Evolutionary conservation across 2,797 vertebrate genomes (phyloP), one percentile per base, ranked within the genome.

Genomic region (Sphenopsis melanotis): DNA sequence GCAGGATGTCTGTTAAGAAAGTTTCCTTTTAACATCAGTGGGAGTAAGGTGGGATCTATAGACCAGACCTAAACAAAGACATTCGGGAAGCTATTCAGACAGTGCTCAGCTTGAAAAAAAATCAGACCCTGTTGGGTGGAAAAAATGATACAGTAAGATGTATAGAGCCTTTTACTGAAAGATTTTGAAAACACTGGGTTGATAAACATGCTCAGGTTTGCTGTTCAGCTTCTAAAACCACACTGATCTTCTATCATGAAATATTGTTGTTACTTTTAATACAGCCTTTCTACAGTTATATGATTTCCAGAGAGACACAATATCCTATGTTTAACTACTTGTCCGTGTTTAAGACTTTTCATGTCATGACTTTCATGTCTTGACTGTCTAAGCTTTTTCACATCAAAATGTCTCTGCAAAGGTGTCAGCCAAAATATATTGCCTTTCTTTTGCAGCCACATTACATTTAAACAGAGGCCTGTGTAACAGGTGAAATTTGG

Each of bases 51-150:
- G 44, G 41, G 52, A 89, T 86, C 84, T 94, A 19, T 47, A 94
- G 59, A 59, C 34, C 52, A 91, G 83, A 94, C 70, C 59, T 84
- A 89, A 92, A 94, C 83, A 94, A 86, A 94, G 77, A 66, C n/a
- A 1, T 76, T 79, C 83, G 66, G 83, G 94, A 96, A 94, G 70
- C 80, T 90, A 39, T 63, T 93, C 94, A 95, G 94, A 70, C 85
- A 90, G 79, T 63, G 24, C 63, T 86, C 85, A 88, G 41, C 89
- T 88, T 93, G 85, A 76, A 91, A 93, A 85, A 84, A 91, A 55
- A 83, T 79, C 63, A 84, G 29, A 1, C 13, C 12, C 29, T 83
- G 13, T 72, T 72, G 71, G 41, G 50, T 17, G 22, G 44, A 83
- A 91, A 85, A 93, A 77, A 66, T 5, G 3, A 44, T 39, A 19